Conservation (phyloP, 2,888 invertebrate species). For the Tachina grossa region DNA sequence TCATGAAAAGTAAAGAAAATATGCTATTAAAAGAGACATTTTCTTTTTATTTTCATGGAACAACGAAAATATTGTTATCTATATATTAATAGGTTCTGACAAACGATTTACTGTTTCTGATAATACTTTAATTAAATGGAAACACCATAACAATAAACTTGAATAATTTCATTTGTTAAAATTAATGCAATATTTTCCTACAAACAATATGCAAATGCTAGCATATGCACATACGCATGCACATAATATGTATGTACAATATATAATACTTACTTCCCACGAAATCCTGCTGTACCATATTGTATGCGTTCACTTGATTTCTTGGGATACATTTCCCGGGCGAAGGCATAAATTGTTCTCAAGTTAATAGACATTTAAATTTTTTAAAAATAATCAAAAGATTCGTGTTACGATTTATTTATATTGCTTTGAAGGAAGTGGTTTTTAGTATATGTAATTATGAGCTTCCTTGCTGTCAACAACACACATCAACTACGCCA, state of each 20-base stretch:
- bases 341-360: slow-evolving; percentile 87
- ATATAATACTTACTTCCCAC: slow-evolving; percentile 85
- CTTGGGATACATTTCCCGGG: slow-evolving; percentile 90
- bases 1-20: neutral
- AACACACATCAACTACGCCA: neutral
- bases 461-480: neutral
- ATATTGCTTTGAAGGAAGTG: slow-evolving; percentile 8
- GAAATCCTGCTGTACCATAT: slow-evolving; percentile 94
- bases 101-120: slow-evolving; percentile 14
- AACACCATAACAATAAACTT: slow-evolving; percentile 5
- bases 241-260: neutral
- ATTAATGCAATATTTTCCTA: neutral
- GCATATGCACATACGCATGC: neutral
- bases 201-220: neutral
- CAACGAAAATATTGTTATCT: slow-evolving; percentile 24
- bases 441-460: slow-evolving; percentile 1
- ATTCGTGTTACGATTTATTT: neutral
- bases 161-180: neutral
- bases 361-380: slow-evolving; percentile 80
- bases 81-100: slow-evolving; percentile 56
- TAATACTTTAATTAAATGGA: slow-evolving; percentile 12
- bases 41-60: slow-evolving; percentile 18
- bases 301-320: slow-evolving; percentile 86
- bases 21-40: no score
- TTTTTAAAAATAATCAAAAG: slow-evolving; percentile 1